A percentile compares a stretch with the other conserved stretches of the same genome.
Evolutionary conservation across 2,797 vertebrate genomes (phyloP).

Genomic region (Triplophysa bombifrons): DNA sequence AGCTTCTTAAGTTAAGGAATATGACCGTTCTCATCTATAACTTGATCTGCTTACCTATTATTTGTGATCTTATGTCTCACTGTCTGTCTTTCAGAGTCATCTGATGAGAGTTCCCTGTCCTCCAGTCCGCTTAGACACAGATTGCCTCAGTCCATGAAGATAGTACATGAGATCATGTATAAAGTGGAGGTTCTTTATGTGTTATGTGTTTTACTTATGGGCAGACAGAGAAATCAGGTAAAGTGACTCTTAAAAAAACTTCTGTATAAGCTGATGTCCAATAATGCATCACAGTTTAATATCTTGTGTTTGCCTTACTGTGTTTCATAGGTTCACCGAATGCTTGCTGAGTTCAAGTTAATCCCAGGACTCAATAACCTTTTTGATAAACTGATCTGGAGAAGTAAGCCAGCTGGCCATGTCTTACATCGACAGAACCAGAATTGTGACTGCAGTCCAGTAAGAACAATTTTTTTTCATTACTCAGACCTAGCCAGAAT

Average conservation of each 20-base stretch:
- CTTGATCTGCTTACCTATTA: background rate
- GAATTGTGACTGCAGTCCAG: slow-evolving; percentile 98
- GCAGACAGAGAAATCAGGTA: slow-evolving; percentile 97
- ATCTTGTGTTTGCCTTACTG: background rate
- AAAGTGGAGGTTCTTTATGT: slow-evolving; percentile 98
- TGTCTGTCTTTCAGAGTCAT: slow-evolving; percentile 80
- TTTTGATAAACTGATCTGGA: slow-evolving; percentile 99
- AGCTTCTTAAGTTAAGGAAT: background rate
- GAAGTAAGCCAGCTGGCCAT: slow-evolving; percentile 87
- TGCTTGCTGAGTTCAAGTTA: slow-evolving; percentile 95
- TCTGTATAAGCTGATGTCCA: background rate
- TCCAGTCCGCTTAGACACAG: slow-evolving; percentile 87
- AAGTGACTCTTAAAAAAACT: background rate
- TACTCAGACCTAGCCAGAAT: background rate
- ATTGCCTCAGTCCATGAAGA: slow-evolving; percentile 98
- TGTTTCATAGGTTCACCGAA: slow-evolving; percentile 89
- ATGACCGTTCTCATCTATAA: background rate
- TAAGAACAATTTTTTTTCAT: slow-evolving; percentile 66
- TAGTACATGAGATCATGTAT: slow-evolving; percentile 99
- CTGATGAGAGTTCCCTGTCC: slow-evolving; percentile 90
- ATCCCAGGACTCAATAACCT: slow-evolving; percentile 98
- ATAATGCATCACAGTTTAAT: background rate
- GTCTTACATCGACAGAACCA: slow-evolving; percentile 96
- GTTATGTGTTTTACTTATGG: slow-evolving; percentile 96
- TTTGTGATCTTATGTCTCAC: background rate